Conservation (phyloP, 2,797 vertebrate species). For the Molossus molossus region DNA sequence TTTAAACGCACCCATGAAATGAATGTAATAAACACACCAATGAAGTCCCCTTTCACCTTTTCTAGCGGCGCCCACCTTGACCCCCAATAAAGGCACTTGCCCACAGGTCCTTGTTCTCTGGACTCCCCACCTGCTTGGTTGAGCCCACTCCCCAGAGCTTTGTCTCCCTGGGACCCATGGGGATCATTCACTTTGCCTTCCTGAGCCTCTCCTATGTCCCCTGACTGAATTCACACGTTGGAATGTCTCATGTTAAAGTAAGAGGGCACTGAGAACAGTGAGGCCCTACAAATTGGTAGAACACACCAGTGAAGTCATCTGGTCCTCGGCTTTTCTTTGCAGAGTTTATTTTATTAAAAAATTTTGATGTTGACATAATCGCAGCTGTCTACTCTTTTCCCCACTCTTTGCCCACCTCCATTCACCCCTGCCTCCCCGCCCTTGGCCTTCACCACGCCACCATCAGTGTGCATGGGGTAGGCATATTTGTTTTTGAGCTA, state of each 20-base stretch:
- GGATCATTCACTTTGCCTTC: no score
- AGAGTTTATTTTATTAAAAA: not conserved
- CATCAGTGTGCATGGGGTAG: no score
- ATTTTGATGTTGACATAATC: no score
- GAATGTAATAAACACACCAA: not conserved
- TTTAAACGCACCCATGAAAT: not conserved
- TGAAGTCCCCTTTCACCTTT: not conserved
- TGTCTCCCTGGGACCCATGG: not conserved
- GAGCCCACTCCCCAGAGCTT: not conserved
- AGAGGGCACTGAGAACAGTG: not conserved
- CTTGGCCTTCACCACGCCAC: no score
- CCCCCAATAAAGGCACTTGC: rapidly evolving
- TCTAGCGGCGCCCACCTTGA: not conserved
- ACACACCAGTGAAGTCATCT: not conserved
- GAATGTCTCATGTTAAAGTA: not conserved
- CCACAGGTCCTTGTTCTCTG: rapidly evolving
- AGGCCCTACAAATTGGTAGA: not conserved
- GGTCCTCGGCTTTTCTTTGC: not conserved
- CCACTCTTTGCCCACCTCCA: no score
- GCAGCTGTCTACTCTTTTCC: no score
- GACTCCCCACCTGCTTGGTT: not conserved
- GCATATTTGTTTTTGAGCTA: no score
- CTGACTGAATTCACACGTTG: not conserved
- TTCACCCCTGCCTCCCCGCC: no score
- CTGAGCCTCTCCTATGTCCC: not conserved